Percentiles rank a stretch among this genome's conserved stretches.
phyloP scores from a whole-genome alignment of 2,888 invertebrate genomes.

The Ptychoptera contaminata region DNA sequence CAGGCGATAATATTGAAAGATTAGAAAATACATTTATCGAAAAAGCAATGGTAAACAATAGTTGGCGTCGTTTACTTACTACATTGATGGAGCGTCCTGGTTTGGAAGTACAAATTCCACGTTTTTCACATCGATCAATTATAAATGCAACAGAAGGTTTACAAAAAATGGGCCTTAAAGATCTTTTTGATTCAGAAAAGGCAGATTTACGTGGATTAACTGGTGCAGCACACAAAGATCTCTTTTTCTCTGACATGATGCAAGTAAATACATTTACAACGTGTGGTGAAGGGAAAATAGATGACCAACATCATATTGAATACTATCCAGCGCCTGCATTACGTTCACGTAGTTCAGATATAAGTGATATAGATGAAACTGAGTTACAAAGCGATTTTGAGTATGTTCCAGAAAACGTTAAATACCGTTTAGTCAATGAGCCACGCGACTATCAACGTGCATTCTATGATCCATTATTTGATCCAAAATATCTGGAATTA shows the following conservation, averaged over 20 bases:
- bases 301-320: conserved; percentile 63
- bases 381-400: background rate
- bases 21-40: conserved; percentile 55
- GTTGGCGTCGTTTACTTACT: conserved; percentile 58
- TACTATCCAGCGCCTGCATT: conserved; percentile 59
- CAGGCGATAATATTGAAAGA: conserved; percentile 60
- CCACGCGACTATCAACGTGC: conserved; percentile 50
- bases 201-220: conserved; percentile 74
- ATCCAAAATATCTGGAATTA: conserved; percentile 36
- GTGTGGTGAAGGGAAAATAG: conserved; percentile 57
- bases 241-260: conserved; percentile 69
- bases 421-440: conserved; percentile 15
- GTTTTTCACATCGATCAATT: conserved; percentile 68
- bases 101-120: conserved; percentile 67
- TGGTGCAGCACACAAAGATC: conserved; percentile 56
- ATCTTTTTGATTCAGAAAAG: conserved; percentile 55
- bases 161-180: conserved; percentile 65
- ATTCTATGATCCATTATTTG: conserved; percentile 47
- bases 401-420: conserved; percentile 5
- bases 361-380: conserved; percentile 6
- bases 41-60: conserved; percentile 46
- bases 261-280: conserved; percentile 73
- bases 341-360: conserved; percentile 20
- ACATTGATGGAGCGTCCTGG: conserved; percentile 59
- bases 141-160: conserved; percentile 66